Base-by-base conservation (phyloP, 2,797 vertebrate species). In the Xenops minutus region DNA sequence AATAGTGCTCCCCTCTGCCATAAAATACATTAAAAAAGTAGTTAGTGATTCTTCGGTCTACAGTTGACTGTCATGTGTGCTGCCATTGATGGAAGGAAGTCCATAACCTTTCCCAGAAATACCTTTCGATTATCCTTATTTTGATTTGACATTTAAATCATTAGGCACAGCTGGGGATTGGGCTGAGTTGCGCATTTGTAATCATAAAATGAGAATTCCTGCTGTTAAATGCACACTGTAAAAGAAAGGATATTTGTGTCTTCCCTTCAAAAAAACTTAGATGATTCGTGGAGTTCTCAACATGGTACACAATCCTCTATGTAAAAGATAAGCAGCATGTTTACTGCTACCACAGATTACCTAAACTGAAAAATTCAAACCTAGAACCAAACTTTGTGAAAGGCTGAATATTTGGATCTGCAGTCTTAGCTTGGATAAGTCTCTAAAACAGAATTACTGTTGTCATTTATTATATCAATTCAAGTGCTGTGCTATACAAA, bases 81-180 rank as follows among this genome's bases (percentile, higher is more conserved):
- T 85, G 74, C 67, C n/a, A 54, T 72, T 72, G 84, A 77, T 48
- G 51, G 66, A 94, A 76, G 67, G 68, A 93, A 76, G 74, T 81
- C 81, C 19, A 6, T 67, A 82, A 56, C 51, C 12, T 72, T 77
- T 73, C 43, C 34, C 62, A 75, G 88, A 87, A 93, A 87, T 4
- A 22, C 54, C 26, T 56, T 51, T 62, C 67, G 61, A 80, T 93
- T 89, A 66, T 77, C 61, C 75, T 74, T 79, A 48, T 67, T 95
- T 91, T 86, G 88, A 78, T 86, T 82, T 92, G 88, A 82, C 27
- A 19, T 89, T 89, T 89, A 67, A 95, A 74, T 87, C 6, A 7
- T 46, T 51, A 39, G 56, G 46, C 46, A 48, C 59, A 76, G 56
- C 80, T 85, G 77, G 71, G 63, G 56, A 48, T 56, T 82, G 74